A percentile compares a stretch with the other conserved stretches of the same genome.
These are phyloP conservation scores for Chloroceryle aenea DNA, from an alignment of 2,113 vertebrate species.

Conservation along the genomic window DNA sequence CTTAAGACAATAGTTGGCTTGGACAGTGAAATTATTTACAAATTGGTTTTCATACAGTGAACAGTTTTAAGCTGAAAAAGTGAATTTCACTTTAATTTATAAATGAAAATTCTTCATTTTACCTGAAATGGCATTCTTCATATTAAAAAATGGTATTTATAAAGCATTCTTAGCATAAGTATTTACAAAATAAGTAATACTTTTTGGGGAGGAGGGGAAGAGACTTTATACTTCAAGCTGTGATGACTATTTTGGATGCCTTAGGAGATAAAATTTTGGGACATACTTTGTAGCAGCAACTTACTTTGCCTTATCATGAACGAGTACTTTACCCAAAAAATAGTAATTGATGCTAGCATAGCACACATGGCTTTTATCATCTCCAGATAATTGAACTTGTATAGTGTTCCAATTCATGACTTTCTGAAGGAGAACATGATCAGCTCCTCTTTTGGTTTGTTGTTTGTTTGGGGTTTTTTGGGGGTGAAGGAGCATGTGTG, in stretches of 20 bases:
- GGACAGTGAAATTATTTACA: background rate
- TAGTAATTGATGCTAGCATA: background rate
- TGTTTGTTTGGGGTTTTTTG: too few relatives aligned
- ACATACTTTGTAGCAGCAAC: background rate
- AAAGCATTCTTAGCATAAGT: background rate
- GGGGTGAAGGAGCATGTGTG: too few relatives aligned
- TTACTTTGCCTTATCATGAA: background rate
- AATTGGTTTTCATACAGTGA: background rate
- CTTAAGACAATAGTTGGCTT: background rate
- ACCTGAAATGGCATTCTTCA: background rate
- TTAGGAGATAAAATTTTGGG: background rate
- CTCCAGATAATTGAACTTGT: background rate
- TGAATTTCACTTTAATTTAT: background rate
- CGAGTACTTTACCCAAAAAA: background rate
- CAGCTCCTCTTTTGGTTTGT: background rate
- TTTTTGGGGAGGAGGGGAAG: background rate
- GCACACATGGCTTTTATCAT: background rate
- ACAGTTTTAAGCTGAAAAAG: background rate
- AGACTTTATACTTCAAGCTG: background rate
- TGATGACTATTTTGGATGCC: background rate
- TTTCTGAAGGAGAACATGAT: background rate
- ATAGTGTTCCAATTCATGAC: background rate
- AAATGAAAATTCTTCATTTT: background rate
- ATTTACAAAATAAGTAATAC: background rate
- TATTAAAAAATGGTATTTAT: background rate